Conservation (phyloP, 2,113 vertebrate species). For the Heterochromis multidens region DNA sequence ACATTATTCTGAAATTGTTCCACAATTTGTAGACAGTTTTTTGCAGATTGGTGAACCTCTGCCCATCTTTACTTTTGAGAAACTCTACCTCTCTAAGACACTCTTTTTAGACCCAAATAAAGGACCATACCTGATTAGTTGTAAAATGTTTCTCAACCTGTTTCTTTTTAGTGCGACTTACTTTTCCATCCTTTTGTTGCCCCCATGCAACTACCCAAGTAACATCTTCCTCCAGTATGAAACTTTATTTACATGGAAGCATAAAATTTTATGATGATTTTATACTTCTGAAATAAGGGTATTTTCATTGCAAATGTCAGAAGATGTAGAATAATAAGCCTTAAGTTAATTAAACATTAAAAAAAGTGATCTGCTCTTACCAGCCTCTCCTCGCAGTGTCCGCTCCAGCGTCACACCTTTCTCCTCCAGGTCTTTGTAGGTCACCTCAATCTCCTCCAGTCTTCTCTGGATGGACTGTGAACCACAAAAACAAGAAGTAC, state of each 20-base stretch:
- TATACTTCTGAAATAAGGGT: neutral
- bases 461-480: slow-evolving; percentile 87
- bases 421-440: slow-evolving; percentile 84
- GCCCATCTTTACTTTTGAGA: rapidly evolving
- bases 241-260: neutral
- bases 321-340: neutral
- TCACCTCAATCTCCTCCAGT: slow-evolving; percentile 89
- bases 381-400: slow-evolving; percentile 74
- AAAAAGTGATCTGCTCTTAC: slow-evolving; percentile 64
- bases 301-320: rapidly evolving
- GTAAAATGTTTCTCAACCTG: rapidly evolving
- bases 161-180: neutral
- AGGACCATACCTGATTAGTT: too few species aligned
- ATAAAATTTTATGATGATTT: neutral
- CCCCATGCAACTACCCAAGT: neutral
- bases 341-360: rapidly evolving
- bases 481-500: neutral
- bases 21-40: neutral
- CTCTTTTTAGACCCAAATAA: neutral
- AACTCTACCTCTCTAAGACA: neutral
- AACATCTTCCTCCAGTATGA: rapidly evolving
- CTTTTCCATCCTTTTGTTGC: rapidly evolving
- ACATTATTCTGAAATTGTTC: too few species aligned
- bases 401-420: slow-evolving; percentile 83
- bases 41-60: neutral